A percentile compares a stretch with the other conserved stretches of the same genome.
phyloP scores from a whole-genome alignment of 2,113 vertebrate species.

The Onychorhynchus coronatus region DNA sequence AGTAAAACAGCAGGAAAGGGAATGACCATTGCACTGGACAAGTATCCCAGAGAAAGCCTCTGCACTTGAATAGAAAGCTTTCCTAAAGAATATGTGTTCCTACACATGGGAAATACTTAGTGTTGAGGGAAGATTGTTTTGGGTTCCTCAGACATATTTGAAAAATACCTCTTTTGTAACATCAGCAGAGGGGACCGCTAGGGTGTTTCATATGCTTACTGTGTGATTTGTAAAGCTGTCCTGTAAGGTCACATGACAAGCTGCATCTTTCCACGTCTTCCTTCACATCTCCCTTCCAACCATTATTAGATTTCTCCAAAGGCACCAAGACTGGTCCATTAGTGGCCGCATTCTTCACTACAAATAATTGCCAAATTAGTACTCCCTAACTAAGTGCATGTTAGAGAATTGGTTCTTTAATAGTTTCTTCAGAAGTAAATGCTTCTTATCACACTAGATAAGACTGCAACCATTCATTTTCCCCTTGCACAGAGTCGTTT shows the following conservation, averaged over 20 bases:
- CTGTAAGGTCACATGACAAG: neutral
- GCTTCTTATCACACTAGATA: constrained; percentile 31
- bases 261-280: neutral
- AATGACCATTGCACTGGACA: neutral
- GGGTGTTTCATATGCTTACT: neutral
- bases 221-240: neutral
- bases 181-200: neutral
- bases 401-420: constrained; percentile 12
- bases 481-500: neutral
- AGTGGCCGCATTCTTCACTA: neutral
- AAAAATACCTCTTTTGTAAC: neutral
- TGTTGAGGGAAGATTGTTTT: neutral
- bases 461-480: constrained; percentile 43
- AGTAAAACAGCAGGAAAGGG: neutral
- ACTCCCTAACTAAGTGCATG: constrained; percentile 26
- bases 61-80: neutral
- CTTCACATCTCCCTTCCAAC: neutral
- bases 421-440: constrained; percentile 51
- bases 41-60: neutral
- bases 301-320: neutral
- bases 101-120: neutral
- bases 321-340: neutral
- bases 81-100: neutral
- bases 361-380: constrained; percentile 56
- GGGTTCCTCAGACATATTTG: neutral